Conservation (phyloP, 2,888 invertebrate genomes). For the Hedya salicella region DNA sequence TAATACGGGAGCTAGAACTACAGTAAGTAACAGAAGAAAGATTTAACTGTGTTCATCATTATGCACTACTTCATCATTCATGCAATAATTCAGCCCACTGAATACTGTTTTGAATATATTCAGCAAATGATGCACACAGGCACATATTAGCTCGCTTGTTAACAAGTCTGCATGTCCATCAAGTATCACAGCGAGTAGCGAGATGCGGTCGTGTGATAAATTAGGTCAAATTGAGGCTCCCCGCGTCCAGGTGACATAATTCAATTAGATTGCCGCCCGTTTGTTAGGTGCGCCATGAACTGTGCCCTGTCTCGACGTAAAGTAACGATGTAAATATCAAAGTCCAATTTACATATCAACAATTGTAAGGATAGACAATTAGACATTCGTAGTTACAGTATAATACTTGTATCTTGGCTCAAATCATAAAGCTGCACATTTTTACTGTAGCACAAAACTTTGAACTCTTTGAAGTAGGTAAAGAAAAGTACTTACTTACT, state of each 20-base stretch:
- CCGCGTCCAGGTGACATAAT: constrained; percentile 65
- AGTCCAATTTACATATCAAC: constrained; percentile 13
- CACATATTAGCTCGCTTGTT: neutral
- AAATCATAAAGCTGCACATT: too few relatives aligned
- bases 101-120: neutral
- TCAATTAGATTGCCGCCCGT: constrained; percentile 73
- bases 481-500: too few relatives aligned
- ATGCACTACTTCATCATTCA: too few relatives aligned
- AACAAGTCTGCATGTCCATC: constrained; percentile 24
- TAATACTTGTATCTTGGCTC: too few relatives aligned
- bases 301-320: constrained; percentile 51
- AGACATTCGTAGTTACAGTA: too few relatives aligned
- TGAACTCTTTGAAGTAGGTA: too few relatives aligned
- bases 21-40: too few relatives aligned
- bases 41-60: too few relatives aligned
- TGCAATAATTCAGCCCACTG: neutral
- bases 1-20: too few relatives aligned
- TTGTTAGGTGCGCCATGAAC: constrained; percentile 63
- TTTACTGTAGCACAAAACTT: too few relatives aligned
- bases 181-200: constrained; percentile 41
- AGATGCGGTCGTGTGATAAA: constrained; percentile 65
- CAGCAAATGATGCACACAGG: neutral
- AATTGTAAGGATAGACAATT: neutral
- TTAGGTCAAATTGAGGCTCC: constrained; percentile 61
- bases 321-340: constrained; percentile 43